A percentile compares a stretch with the other conserved stretches of the same genome.
Conservation (phyloP, 2,113 vertebrate species). For the Ophthalmolycus amberensis region DNA sequence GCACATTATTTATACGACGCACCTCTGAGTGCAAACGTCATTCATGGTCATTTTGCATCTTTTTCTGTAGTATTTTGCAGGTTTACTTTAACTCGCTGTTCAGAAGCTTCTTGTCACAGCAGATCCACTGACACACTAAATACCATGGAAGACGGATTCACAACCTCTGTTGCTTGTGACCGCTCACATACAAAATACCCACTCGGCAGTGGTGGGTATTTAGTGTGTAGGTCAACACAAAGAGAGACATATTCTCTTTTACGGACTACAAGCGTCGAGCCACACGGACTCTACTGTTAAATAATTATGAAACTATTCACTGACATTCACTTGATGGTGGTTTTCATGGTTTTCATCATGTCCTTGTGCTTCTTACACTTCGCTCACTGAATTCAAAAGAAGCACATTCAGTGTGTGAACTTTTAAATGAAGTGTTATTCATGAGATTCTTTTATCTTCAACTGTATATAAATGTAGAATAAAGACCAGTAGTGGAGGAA, state of each 20-base stretch:
- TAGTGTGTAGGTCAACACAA: constrained; percentile 12
- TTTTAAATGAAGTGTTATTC: constrained; percentile 27
- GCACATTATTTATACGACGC: no score
- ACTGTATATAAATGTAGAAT: background rate
- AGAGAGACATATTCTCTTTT: background rate
- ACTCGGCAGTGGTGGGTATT: background rate
- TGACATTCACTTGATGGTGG: background rate
- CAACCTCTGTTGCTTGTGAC: background rate
- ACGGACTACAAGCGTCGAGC: background rate
- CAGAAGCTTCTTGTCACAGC: background rate
- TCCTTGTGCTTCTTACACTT: background rate
- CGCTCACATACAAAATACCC: background rate
- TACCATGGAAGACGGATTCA: background rate
- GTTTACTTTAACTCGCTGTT: background rate
- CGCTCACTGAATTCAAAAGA: background rate
- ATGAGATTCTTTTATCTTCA: constrained; percentile 1
- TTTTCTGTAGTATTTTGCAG: background rate
- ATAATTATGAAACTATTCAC: background rate
- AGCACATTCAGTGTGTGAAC: constrained; percentile 6
- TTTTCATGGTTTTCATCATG: background rate
- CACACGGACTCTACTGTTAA: background rate
- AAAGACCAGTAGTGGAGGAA: background rate
- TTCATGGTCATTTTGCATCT: background rate
- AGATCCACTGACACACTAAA: background rate
- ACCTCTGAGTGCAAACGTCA: background rate